These are phyloP conservation scores for Masnerella sp. DNA, from an alignment of 2,888 invertebrate genomes.

Conservation along the genomic window DNA sequence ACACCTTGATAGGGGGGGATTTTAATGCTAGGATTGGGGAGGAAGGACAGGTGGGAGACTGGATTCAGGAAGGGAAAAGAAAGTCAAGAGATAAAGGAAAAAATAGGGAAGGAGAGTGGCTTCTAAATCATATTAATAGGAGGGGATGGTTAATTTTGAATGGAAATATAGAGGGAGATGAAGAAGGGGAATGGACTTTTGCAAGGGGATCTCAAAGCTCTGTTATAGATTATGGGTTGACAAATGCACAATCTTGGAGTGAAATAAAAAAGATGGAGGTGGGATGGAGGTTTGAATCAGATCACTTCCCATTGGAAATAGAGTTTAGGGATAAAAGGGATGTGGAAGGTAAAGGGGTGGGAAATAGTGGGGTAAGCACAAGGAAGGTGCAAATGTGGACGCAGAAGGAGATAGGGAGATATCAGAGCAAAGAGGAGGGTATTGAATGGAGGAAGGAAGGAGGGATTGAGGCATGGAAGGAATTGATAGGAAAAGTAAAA, in stretches of 20 bases:
- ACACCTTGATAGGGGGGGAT: constrained; percentile 37
- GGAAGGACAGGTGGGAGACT: not conserved
- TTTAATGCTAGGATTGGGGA: constrained; percentile 20
- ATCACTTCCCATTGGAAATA: too few species aligned
- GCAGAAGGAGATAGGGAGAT: not conserved
- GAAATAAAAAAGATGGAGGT: not conserved
- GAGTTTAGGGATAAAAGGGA: not conserved
- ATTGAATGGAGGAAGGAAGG: not conserved
- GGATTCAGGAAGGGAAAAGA: constrained; percentile 4
- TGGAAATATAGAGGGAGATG: constrained; percentile 29
- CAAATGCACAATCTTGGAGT: not conserved
- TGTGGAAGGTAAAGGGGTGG: not conserved
- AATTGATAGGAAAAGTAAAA: not conserved
- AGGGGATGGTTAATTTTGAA: constrained; percentile 37
- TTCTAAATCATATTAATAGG: constrained; percentile 1
- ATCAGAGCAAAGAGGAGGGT: not conserved
- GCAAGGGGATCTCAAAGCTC: constrained; percentile 1
- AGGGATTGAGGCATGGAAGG: not conserved
- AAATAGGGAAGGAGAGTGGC: constrained; percentile 12
- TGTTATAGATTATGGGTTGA: constrained; percentile 21
- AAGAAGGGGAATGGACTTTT: too few species aligned
- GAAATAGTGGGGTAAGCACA: not conserved
- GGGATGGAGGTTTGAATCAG: not conserved
- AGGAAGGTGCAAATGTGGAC: constrained; percentile 3
- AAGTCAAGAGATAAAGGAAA: constrained; percentile 29